Percentiles rank a stretch among this genome's conserved stretches.
phyloP scores from a whole-genome alignment of 2,888 invertebrate genomes.

The Drosophila suboccidentalis region DNA sequence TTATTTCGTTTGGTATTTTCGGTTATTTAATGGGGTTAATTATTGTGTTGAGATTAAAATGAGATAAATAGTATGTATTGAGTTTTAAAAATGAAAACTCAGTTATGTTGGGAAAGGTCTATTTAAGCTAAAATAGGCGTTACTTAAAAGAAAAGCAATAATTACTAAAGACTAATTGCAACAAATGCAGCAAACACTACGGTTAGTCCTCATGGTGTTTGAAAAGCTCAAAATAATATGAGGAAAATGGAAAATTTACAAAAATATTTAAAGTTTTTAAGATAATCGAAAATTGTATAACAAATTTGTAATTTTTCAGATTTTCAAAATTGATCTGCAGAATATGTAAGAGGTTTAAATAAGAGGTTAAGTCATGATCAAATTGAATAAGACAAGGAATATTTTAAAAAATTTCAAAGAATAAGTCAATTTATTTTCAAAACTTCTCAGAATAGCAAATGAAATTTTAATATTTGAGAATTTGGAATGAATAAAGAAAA shows the following conservation, averaged over 20 bases:
- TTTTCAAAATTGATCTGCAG: background rate
- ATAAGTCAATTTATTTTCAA: no score
- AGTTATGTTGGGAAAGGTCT: constrained; percentile 1
- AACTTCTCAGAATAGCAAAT: no score
- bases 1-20: constrained; percentile 23
- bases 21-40: constrained; percentile 33
- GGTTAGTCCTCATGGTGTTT: no score
- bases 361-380: background rate
- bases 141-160: background rate
- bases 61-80: constrained; percentile 65
- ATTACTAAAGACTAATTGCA: constrained; percentile 8
- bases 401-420: no score
- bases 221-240: no score
- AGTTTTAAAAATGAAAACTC: constrained; percentile 46
- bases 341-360: background rate
- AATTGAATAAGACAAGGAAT: background rate
- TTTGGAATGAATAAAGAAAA: background rate
- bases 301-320: no score
- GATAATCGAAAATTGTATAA: no score
- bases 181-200: constrained; percentile 1
- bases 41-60: constrained; percentile 57
- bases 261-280: background rate
- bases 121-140: background rate
- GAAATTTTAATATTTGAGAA: no score
- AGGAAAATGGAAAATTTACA: background rate